Evolutionary conservation across 2,888 invertebrate species (phyloP), one percentile per base, ranked within the genome.

Genomic region (Amphipoea oculea): DNA sequence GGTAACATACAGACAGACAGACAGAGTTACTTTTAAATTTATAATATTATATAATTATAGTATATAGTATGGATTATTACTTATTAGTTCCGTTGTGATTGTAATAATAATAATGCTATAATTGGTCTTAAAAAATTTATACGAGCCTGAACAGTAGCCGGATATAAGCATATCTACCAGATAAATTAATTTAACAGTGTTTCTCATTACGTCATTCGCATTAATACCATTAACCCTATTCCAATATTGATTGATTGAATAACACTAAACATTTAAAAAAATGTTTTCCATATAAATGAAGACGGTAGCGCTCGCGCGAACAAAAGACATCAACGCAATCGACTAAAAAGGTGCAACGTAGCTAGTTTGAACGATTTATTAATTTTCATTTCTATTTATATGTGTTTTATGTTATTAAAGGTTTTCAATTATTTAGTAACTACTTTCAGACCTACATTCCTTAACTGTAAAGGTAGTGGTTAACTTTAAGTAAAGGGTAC

Each of bases 241-340:
- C 17, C 29, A 36, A 7, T 29, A 2, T 6, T 6, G 29, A 36
- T 36, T 36, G 11, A 20, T 11, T 36, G 2, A 20, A 36, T 40
- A 4, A 36, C 7, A 66, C 6, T 12, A 23, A 40, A 66, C 23
- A 40, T 23, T 6, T 23, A n/a, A 71, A 17, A 20, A 54, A 54
- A 51, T 11, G 0, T 20, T 29, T 14, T 65, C 0, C 40, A 14
- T 40, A 20, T 3, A 20, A 63, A 11, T 23, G 23, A 12, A 40
- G 11, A 40, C 2, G 57, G n/a, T n/a, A 11, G 2, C 11, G 11
- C 23, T 1, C 23, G 23, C 14, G 9, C 36, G 4, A 69, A 69
- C 81, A 84, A 88, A 88, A 88, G 87, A 89, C 86, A 70, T 89
- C 79, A 86, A 88, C 86, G 89, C 86, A 60, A 12, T 51, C 20